Evolutionary conservation across 2,888 invertebrate species (phyloP).

Genomic region (Lottia scabra): DNA sequence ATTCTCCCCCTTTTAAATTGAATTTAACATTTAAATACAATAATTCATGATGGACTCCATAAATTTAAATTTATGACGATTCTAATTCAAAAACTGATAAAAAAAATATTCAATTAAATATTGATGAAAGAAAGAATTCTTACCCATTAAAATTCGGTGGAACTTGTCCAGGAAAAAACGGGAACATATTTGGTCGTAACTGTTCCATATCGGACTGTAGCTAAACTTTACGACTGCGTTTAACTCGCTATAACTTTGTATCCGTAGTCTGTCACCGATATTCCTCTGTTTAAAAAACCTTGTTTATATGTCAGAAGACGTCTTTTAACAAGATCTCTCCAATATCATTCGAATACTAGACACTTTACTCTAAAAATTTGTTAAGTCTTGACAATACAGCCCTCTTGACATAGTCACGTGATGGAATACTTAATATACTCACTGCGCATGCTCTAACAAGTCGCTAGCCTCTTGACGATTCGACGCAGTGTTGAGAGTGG

Average conservation of each 20-base stretch:
- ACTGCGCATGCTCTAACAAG: neutral
- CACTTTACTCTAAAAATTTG: neutral
- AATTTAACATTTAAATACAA: no score
- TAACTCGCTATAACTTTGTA: neutral
- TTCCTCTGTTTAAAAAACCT: neutral
- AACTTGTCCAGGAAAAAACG: slow-evolving; percentile 21
- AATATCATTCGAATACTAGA: neutral
- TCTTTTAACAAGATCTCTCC: neutral
- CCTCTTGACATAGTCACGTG: neutral
- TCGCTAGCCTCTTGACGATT: no score
- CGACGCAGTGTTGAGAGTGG: no score
- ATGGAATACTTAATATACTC: neutral
- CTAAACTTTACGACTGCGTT: neutral
- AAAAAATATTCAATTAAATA: no score
- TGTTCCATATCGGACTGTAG: slow-evolving; percentile 14
- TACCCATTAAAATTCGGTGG: slow-evolving; percentile 26
- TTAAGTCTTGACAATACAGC: neutral
- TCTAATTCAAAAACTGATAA: no score
- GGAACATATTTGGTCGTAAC: slow-evolving; percentile 27
- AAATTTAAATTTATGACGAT: no score
- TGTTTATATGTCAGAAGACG: neutral
- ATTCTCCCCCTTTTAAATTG: no score
- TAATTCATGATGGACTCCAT: no score
- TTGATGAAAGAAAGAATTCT: neutral
- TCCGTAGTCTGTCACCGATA: neutral